Base-by-base conservation (phyloP, 2,113 vertebrate genomes). In the Dasypus novemcinctus region DNA sequence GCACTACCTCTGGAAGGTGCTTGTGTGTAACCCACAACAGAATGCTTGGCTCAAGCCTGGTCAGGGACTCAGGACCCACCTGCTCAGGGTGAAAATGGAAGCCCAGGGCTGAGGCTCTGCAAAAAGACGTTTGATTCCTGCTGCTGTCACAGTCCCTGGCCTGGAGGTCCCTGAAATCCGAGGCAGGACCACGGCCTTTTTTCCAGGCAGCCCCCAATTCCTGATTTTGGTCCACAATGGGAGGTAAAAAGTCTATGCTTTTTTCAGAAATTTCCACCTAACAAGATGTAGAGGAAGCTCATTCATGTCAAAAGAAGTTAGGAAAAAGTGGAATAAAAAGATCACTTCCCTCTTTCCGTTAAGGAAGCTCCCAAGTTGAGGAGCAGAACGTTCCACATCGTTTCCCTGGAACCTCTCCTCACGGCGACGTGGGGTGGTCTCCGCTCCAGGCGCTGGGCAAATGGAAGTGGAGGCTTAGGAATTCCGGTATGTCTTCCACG, bases 121-220 rank as follows among this genome's bases (percentile, higher is more conserved):
- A 2, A 0, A 38, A 43, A 0, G 54, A 54, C 13, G 11, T 33
- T 6, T 63, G 38, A 80, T 2, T 71, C 74, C 71, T 49, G 12
- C 7, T 21, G 41, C n/a, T 17, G 21, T 36, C 76, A 63, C 5
- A 46, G 46, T 15, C 38, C 12, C 61, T 54, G 17, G 38, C 10
- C 68, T 15, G 29, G 52, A 66, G 75, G 68, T 23, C 43, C 29
- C 68, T 52, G 46, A 46, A 86, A 66, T 66, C 27, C 74, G 71
- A 64, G 88, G 41, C 80, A 76, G 75, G 0, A 1, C 11, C 79
- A 54, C 12, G 15, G 5, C 17, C 68, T 17, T 21, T 87, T 46
- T 17, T 12, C 20, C 2, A 0, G 33, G 5, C 15, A 63, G 41
- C 49, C 25, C 18, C 12, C 23, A 12, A 20, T 0, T 4, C 18